Evolutionary conservation across 2,888 invertebrate genomes (phyloP).

Genomic region (Thecocarcelia acutangulata): DNA sequence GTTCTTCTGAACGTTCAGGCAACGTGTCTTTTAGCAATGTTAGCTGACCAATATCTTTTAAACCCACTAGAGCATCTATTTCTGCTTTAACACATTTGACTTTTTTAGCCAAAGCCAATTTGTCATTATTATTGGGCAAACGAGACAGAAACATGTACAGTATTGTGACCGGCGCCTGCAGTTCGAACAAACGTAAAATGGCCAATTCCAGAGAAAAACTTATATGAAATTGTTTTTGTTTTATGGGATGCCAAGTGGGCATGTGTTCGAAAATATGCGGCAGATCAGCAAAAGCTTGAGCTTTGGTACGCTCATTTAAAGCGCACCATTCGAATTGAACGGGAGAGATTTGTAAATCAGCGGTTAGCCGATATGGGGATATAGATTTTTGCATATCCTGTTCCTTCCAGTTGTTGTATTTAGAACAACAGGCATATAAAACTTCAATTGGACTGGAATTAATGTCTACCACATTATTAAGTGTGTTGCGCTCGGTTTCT

Average conservation of each 20-base stretch:
- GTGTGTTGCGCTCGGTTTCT: conserved; percentile 72
- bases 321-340: conserved; percentile 88
- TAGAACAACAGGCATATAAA: conserved; percentile 77
- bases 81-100: conserved; percentile 79
- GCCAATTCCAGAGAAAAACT: conserved; percentile 79
- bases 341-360: conserved; percentile 82
- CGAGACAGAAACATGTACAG: conserved; percentile 79
- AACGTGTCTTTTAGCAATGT: conserved; percentile 76
- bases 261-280: conserved; percentile 78
- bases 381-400: conserved; percentile 72
- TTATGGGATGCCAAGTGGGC: conserved; percentile 79
- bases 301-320: conserved; percentile 82
- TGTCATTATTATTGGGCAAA: conserved; percentile 77
- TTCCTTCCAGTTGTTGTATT: conserved; percentile 79
- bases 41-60: conserved; percentile 79
- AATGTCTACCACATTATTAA: conserved; percentile 71
- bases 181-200: conserved; percentile 76
- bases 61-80: conserved; percentile 78
- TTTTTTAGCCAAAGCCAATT: conserved; percentile 76
- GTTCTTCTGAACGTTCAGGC: conserved; percentile 84
- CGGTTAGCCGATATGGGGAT: conserved; percentile 77
- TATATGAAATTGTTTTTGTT: conserved; percentile 80
- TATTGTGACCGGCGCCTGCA: conserved; percentile 78
- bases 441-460: conserved; percentile 78
- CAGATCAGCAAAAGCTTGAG: conserved; percentile 80